phyloP scores from a whole-genome alignment of 1,140 invertebrate species.

The Helicoverpa armigera region DNA sequence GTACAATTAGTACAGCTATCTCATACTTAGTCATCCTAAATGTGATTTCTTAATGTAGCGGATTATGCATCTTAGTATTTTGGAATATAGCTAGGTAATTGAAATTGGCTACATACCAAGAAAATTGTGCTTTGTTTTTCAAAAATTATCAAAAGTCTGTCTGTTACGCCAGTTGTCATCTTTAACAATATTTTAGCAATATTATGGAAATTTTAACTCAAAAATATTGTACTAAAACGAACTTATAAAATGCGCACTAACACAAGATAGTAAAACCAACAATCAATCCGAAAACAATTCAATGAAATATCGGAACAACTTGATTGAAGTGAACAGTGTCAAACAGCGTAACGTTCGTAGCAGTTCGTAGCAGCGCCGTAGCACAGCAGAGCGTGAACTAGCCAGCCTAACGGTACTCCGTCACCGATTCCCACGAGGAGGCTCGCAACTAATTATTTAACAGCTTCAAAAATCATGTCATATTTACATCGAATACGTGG shows the following conservation, averaged over 20 bases:
- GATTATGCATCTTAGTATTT: no score
- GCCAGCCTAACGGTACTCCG: constrained; percentile 41
- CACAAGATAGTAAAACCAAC: background rate
- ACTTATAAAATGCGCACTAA: background rate
- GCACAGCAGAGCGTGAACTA: constrained; percentile 44
- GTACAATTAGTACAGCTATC: background rate
- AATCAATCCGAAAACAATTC: background rate
- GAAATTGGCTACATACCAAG: no score
- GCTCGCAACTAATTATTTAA: constrained; percentile 47
- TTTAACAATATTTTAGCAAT: no score
- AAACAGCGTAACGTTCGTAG: constrained; percentile 58
- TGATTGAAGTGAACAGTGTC: background rate
- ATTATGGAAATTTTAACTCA: no score
- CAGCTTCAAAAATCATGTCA: constrained; percentile 53
- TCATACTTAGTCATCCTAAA: background rate
- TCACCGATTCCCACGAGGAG: constrained; percentile 36
- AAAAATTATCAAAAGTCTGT: no score
- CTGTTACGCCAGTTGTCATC: no score
- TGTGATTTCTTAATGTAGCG: background rate
- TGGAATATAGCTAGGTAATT: no score
- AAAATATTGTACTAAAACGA: no score
- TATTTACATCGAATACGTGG: constrained; percentile 62
- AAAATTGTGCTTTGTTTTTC: no score
- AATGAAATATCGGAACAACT: background rate
- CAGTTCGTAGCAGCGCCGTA: constrained; percentile 66